These are phyloP conservation scores for Tetranychus piercei DNA, from an alignment of 2,888 invertebrate genomes.

Conservation along the genomic window DNA sequence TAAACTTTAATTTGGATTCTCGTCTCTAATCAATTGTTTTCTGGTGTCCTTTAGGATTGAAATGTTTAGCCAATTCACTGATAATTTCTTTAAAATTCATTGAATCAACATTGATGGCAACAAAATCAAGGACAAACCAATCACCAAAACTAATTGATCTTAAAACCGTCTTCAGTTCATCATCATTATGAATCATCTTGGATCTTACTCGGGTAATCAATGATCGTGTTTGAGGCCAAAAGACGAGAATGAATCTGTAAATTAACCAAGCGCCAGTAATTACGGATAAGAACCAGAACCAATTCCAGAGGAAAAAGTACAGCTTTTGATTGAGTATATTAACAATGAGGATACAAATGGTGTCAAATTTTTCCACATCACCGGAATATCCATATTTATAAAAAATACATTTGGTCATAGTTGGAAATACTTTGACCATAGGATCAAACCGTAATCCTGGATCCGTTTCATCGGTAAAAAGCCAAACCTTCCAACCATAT, in stretches of 20 bases:
- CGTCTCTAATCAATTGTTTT: neutral
- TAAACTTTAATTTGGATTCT: too few species aligned
- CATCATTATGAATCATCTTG: slow-evolving; percentile 43
- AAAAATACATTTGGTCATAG: slow-evolving; percentile 28
- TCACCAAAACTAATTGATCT: slow-evolving; percentile 62
- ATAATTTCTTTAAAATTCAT: slow-evolving; percentile 59
- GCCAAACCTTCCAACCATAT: slow-evolving; percentile 27
- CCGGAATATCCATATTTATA: slow-evolving; percentile 27
- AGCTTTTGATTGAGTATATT: slow-evolving; percentile 43
- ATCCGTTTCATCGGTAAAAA: slow-evolving; percentile 27
- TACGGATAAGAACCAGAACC: slow-evolving; percentile 58
- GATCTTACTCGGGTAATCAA: slow-evolving; percentile 58
- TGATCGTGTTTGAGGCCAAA: slow-evolving; percentile 54
- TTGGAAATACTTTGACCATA: slow-evolving; percentile 26
- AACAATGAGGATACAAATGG: slow-evolving; percentile 27
- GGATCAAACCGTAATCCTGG: slow-evolving; percentile 26
- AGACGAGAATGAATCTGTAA: slow-evolving; percentile 50
- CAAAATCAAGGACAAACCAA: slow-evolving; percentile 78
- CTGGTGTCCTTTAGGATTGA: neutral
- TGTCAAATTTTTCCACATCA: slow-evolving; percentile 26
- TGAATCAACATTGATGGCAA: slow-evolving; percentile 74
- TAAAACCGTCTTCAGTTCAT: slow-evolving; percentile 40
- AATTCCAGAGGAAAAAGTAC: slow-evolving; percentile 81
- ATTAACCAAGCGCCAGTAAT: slow-evolving; percentile 42
- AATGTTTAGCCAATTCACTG: slow-evolving; percentile 38